Evolutionary conservation across 2,797 vertebrate genomes (phyloP).

Genomic region (Sebastes iracundus): DNA sequence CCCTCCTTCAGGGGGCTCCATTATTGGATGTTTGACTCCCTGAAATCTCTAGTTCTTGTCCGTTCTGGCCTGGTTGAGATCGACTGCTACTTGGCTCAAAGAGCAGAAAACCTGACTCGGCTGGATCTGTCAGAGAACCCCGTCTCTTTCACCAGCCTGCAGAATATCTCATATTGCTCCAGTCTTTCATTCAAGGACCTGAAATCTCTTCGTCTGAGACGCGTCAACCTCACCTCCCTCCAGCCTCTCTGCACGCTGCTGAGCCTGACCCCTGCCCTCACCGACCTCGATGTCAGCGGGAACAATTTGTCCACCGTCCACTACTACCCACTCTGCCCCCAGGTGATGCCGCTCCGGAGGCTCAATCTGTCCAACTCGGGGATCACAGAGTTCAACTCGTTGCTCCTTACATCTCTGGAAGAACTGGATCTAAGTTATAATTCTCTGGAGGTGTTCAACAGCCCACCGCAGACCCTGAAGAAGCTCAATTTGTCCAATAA

Average conservation of each 20-base stretch:
- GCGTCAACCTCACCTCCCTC: not conserved
- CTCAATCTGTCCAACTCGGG: conserved; percentile 20
- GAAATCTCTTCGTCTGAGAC: not conserved
- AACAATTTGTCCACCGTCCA: conserved; percentile 13
- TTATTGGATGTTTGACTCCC: not conserved
- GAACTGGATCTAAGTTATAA: conserved; percentile 12
- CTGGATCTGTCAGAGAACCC: conserved; percentile 18
- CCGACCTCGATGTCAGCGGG: not conserved
- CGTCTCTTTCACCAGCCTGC: not conserved
- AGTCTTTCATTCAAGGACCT: not conserved
- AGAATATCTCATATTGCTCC: not conserved
- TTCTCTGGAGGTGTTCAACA: not conserved
- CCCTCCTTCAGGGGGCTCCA: not conserved
- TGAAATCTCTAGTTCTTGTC: not conserved
- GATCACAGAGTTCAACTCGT: not conserved
- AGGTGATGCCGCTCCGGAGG: not conserved
- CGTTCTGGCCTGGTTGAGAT: not conserved
- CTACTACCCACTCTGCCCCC: not conserved
- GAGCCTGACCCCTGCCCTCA: not conserved
- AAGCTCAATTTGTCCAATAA: not conserved
- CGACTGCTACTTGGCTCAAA: not conserved
- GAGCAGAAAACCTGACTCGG: not conserved
- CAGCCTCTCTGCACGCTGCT: not conserved
- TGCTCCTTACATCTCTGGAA: not conserved
- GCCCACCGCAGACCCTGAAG: not conserved